Evolutionary conservation across 2,797 vertebrate species (phyloP).

Genomic region (Manis javanica): DNA sequence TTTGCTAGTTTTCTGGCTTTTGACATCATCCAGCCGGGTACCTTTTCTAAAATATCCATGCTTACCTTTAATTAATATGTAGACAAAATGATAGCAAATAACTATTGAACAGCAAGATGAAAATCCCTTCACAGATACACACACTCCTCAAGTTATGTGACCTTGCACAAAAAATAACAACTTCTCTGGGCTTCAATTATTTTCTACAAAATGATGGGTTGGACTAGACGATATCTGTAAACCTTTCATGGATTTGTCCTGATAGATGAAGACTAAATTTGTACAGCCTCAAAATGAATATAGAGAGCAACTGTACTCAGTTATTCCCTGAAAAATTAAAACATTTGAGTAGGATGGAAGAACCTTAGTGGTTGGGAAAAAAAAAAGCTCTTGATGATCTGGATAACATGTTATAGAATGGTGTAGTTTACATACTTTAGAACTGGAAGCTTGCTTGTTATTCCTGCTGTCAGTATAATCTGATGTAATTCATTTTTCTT

Average conservation of each 20-base stretch:
- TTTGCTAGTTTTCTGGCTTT: constrained; percentile 36
- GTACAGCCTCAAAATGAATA: constrained; percentile 35
- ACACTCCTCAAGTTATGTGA: background rate
- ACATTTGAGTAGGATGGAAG: constrained; percentile 41
- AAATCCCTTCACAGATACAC: background rate
- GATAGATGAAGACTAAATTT: constrained; percentile 50
- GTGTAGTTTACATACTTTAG: constrained; percentile 1
- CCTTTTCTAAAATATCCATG: background rate
- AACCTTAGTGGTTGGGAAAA: constrained; percentile 46
- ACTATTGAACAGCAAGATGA: background rate
- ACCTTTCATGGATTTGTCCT: background rate
- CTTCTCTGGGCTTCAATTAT: constrained; percentile 36
- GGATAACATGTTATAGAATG: constrained; percentile 15
- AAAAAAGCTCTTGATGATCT: constrained; percentile 44
- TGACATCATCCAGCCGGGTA: background rate
- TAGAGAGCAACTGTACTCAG: background rate
- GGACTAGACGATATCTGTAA: background rate
- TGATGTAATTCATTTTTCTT: constrained; percentile 17
- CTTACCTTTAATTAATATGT: constrained; percentile 1
- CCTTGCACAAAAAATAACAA: background rate
- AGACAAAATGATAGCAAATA: background rate
- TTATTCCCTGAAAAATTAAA: constrained; percentile 64
- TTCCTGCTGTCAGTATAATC: background rate
- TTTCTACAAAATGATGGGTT: constrained; percentile 28
- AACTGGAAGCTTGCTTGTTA: constrained; percentile 7